Evolutionary conservation across 37 sponge, comb jelly and placozoan species (phyloP), one percentile per base, ranked within the genome.

Genomic region (Ephydatia muelleri): DNA sequence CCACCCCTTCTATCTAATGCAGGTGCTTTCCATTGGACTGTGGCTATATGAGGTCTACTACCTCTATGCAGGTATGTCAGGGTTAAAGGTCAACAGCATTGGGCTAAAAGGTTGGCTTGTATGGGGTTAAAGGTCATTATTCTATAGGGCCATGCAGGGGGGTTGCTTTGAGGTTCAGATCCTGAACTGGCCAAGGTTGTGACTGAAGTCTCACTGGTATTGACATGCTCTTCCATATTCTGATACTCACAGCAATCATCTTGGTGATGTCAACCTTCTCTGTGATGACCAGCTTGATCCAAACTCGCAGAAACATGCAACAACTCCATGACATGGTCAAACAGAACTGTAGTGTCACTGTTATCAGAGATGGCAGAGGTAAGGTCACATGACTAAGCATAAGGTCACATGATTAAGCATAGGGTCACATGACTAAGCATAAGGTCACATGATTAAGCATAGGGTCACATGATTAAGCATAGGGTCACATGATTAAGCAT

Each of bases 1-100:
- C 30, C 91, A 94, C 77, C 94, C 94, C 16, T 94, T 94, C 79
- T 94, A 94, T 77, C 48, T 94, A 30, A 91, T 94, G 57, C 85
- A 94, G 81, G 0, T 87, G 9, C 11, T 89, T 2, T 70, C 81
- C 38, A 73, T 88, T 31, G 37, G 75, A 26, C 80, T 94, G 64
- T 94, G 94, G 94, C 71, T 83, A 38, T 65, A 67, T 5, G 89
- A 91, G 35, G 76, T 49, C 26, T 94, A 94, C 89, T 91, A 88
- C 80, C 68, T 81, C 82, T 94, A 91, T 82, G 83, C 94, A 13
- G 87, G 90, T 67, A 35, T 57, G n/a, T n/a, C n/a, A n/a, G n/a
- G n/a, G n/a, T n/a, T n/a, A n/a, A n/a, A n/a, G n/a, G n/a, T n/a
- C n/a, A n/a, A n/a, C n/a, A n/a, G n/a, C n/a, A n/a, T n/a, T n/a